A percentile compares a stretch with the other conserved stretches of the same genome.
Conservation (phyloP, 2,797 vertebrate genomes). For the Thamnophis elegans region DNA sequence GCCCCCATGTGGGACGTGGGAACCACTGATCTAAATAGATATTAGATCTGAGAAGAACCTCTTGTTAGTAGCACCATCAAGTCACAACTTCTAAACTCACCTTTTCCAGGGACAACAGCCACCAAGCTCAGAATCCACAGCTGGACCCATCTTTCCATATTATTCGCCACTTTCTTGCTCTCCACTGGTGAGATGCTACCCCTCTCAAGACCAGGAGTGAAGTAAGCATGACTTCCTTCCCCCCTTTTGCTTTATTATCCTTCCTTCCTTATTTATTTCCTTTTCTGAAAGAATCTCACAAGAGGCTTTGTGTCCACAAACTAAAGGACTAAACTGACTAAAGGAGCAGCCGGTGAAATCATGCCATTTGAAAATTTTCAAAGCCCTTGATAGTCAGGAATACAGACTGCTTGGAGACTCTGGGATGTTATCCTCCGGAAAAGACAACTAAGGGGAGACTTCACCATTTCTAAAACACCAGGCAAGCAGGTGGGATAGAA, state of each 20-base stretch:
- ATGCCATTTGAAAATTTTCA: background rate
- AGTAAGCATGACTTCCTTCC: conserved; percentile 62
- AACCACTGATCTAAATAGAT: background rate
- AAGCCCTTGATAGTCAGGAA: background rate
- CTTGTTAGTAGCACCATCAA: background rate
- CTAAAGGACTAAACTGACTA: background rate
- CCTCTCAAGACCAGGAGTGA: conserved; percentile 16
- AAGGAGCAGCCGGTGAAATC: background rate
- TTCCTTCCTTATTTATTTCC: conserved; percentile 51
- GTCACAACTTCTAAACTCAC: conserved; percentile 47
- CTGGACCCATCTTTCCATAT: conserved; percentile 40
- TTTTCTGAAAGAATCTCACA: conserved; percentile 27
- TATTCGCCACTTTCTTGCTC: background rate
- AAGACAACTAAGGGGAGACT: background rate
- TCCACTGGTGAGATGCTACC: background rate
- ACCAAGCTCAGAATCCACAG: background rate
- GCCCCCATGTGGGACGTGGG: too few species aligned
- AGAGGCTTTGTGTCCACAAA: conserved; percentile 37
- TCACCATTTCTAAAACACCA: background rate
- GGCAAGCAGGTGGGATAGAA: background rate
- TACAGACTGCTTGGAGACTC: background rate
- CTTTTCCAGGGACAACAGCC: conserved; percentile 23
- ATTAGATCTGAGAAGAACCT: background rate
- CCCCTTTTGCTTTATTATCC: conserved; percentile 36
- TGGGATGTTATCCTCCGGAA: background rate